Conservation (phyloP, 2,797 vertebrate species). For the Mycteria americana region DNA sequence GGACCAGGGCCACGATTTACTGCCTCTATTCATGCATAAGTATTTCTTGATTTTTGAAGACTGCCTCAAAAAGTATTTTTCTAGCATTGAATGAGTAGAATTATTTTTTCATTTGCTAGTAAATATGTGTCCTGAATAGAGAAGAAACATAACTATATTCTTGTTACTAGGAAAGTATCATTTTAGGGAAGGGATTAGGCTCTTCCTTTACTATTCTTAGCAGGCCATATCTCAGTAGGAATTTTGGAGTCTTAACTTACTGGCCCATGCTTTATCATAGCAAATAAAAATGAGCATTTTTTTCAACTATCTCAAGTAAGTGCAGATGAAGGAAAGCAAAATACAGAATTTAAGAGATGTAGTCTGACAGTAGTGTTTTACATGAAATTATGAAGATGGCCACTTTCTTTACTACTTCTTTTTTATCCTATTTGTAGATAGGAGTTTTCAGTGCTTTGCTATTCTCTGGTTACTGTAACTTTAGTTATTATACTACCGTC, state of each 20-base stretch:
- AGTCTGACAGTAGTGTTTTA: background rate
- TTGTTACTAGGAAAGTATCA: background rate
- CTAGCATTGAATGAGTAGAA: background rate
- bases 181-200: background rate
- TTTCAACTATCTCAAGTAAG: background rate
- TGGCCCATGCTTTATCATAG: background rate
- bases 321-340: background rate
- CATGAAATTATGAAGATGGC: background rate
- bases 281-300: background rate
- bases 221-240: background rate
- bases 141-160: background rate
- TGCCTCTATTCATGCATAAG: background rate
- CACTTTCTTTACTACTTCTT: background rate
- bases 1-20: background rate
- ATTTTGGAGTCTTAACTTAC: background rate
- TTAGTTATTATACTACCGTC: background rate
- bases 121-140: background rate
- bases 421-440: background rate
- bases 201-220: background rate
- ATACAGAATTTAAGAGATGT: background rate
- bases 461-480: background rate
- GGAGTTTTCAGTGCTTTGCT: background rate
- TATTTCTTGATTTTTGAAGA: background rate
- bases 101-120: background rate
- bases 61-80: background rate